phyloP scores from a whole-genome alignment of 1,140 invertebrate species.

The Eciton burchellii region DNA sequence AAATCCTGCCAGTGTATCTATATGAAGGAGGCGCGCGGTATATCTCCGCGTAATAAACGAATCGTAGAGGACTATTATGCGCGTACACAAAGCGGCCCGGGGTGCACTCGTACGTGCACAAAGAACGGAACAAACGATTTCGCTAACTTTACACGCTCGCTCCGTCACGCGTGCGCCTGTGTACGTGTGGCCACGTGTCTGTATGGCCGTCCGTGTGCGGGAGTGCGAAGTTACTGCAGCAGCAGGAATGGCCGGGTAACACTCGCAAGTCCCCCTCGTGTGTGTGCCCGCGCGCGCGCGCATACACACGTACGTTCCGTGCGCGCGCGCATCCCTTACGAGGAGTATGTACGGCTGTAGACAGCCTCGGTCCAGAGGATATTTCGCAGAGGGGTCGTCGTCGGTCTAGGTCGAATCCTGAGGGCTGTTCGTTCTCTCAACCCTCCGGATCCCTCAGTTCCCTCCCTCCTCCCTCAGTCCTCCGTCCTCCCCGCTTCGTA shows the following conservation, averaged over 20 bases:
- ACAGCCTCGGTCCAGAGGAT: constrained; percentile 81
- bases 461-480: constrained; percentile 47
- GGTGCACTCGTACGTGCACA: constrained; percentile 55
- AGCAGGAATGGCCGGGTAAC: constrained; percentile 47
- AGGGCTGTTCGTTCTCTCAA: constrained; percentile 78
- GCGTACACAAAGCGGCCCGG: constrained; percentile 28
- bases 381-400: constrained; percentile 78
- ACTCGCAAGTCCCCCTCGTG: constrained; percentile 19
- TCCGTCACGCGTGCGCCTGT: constrained; percentile 2
- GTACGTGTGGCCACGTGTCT: background rate
- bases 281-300: background rate
- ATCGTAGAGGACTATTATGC: constrained; percentile 59
- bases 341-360: constrained; percentile 75
- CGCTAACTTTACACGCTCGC: constrained; percentile 61
- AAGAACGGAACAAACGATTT: constrained; percentile 71
- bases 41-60: constrained; percentile 65
- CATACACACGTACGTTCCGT: constrained; percentile 52
- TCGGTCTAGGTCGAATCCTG: constrained; percentile 79
- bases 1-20: constrained; percentile 25
- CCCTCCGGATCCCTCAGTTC: constrained; percentile 71
- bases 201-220: background rate
- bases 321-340: constrained; percentile 56
- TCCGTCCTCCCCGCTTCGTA: constrained; percentile 47
- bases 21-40: constrained; percentile 4
- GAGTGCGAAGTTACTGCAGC: constrained; percentile 58